Conservation (phyloP, 2,113 vertebrate genomes). For the Chlamydotis undulata region DNA sequence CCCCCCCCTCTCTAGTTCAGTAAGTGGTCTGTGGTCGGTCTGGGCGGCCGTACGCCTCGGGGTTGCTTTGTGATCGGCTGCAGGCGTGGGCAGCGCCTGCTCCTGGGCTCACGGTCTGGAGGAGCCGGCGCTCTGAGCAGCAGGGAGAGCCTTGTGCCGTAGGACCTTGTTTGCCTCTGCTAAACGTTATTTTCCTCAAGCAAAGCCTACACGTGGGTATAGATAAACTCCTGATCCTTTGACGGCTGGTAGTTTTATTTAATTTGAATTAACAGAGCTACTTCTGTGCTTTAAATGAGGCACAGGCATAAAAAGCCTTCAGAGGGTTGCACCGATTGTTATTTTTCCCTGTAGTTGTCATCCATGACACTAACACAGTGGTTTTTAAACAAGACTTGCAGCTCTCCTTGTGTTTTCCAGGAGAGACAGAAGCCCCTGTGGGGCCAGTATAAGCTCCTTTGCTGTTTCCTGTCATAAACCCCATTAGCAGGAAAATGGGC, state of each 20-base stretch:
- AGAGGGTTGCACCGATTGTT: neutral
- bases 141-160: neutral
- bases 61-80: neutral
- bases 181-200: constrained; percentile 29
- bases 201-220: neutral
- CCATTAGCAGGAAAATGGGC: neutral
- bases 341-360: neutral
- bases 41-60: rapidly evolving
- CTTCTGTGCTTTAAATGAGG: neutral
- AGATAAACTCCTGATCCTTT: neutral
- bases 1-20: rapidly evolving
- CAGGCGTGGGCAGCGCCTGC: rapidly evolving
- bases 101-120: rapidly evolving
- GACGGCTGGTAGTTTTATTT: neutral
- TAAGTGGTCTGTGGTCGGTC: rapidly evolving
- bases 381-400: neutral
- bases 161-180: neutral
- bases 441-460: neutral
- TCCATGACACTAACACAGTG: neutral
- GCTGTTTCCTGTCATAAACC: neutral
- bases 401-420: neutral
- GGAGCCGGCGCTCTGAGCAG: neutral
- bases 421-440: neutral
- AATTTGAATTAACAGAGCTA: neutral
- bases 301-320: neutral